Base-by-base conservation (phyloP, 2,888 invertebrate genomes). In the Folsomia manolachei region DNA sequence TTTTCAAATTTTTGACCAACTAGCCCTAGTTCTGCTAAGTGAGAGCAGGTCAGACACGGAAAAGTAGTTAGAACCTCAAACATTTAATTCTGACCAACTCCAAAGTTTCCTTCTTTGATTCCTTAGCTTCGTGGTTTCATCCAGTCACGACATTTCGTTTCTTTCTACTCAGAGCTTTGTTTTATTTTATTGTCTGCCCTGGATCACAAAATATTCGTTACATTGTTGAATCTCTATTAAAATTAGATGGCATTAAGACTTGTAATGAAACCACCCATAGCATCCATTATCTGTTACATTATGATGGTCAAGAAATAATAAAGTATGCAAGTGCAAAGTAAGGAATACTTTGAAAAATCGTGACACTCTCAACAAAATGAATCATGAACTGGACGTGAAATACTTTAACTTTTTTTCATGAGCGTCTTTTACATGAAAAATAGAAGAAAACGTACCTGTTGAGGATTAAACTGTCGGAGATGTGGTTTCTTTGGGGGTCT, bases 401-500 rank as follows among this genome's bases (percentile, higher is more conserved):
- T 19, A 56, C 21, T 19, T 56, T 14, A 14, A 19, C 7, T 21
- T 19, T n/a, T 14, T 56, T 56, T 7, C 56, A 56, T 56, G 56
- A 56, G n/a, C 7, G 4, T 56, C 7, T 4, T 56, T 56, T n/a
- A 18, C n/a, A 56, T 19, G 18, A 56, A n/a, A 56, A 56, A n/a
- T n/a, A 56, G 21, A 7, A 19, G 21, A 26, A 4, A n/a, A 39
- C 24, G 63, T 75, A 79, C 80, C 78, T 80, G 80, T 71, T 80
- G 80, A 60, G 80, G 74, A 56, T 56, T 56, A 60, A 79, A 71
- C 70, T 76, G 85, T 79, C 89, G 82, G 73, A 90, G 84, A 81
- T 89, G 88, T 1, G 91, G 90, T 83, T 91, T 91, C 83, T 92
- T 92, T 1, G 91, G 91, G 14, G 92, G 92, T 77, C 91, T 84